phyloP scores from a whole-genome alignment of 2,113 vertebrate genomes.

The Entelurus aequoreus region DNA sequence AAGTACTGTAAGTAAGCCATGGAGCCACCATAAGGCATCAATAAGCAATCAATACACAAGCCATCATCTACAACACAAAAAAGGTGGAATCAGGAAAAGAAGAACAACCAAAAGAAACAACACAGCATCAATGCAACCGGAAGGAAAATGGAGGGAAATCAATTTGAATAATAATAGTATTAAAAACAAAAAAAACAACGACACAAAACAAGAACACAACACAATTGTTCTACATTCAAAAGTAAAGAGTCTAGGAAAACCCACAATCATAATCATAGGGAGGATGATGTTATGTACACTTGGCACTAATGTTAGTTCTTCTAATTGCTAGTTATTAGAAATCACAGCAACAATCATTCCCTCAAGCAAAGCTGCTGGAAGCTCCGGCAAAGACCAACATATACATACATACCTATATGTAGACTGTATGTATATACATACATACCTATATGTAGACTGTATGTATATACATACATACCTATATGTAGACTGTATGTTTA shows the following conservation, averaged over 20 bases:
- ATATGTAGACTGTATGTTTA: no score
- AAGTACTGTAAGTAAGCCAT: conserved; percentile 66
- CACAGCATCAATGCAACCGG: conserved; percentile 64
- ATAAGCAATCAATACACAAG: conserved; percentile 65
- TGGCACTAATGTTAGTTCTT: conserved; percentile 64
- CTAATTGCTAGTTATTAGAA: conserved; percentile 23
- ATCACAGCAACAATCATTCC: no score
- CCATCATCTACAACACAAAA: conserved; percentile 68
- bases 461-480: no score
- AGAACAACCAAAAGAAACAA: conserved; percentile 30
- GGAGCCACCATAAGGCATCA: conserved; percentile 69
- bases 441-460: no score
- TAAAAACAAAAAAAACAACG: conserved; percentile 33
- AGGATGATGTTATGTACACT: conserved; percentile 64
- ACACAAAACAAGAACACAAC: conserved; percentile 39
- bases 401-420: no score
- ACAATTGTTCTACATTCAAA: conserved; percentile 70
- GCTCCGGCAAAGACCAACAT: no score
- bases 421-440: no score
- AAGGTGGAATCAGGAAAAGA: not conserved
- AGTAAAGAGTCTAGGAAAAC: conserved; percentile 51
- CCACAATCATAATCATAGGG: conserved; percentile 54
- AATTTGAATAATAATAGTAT: conserved; percentile 21
- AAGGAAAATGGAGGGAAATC: conserved; percentile 51
- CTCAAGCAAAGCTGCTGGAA: no score